phyloP scores from a whole-genome alignment of 2,888 invertebrate genomes.

The Drosophila meridionalis region DNA sequence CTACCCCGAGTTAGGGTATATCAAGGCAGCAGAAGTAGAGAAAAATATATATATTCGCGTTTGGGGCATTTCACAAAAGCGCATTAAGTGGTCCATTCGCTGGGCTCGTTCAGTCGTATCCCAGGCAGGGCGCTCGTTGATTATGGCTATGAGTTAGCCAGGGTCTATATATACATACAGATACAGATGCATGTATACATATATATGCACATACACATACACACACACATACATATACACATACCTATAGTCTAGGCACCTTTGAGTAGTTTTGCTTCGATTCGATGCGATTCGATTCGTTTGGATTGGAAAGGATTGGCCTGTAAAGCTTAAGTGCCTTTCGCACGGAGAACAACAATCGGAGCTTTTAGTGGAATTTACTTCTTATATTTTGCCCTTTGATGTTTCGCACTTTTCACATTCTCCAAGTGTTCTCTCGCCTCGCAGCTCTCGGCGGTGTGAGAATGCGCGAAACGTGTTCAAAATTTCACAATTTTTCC shows the following conservation, averaged over 20 bases:
- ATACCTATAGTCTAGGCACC: slow-evolving; percentile 12
- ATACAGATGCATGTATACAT: not conserved
- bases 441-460: not conserved
- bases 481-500: slow-evolving; percentile 23
- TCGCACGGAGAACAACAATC: slow-evolving; percentile 32
- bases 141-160: slow-evolving; percentile 13
- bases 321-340: slow-evolving; percentile 43
- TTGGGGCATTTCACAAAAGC: slow-evolving; percentile 43
- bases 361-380: slow-evolving; percentile 62
- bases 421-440: slow-evolving; percentile 4
- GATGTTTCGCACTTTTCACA: slow-evolving; percentile 35
- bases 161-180: not conserved
- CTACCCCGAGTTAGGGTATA: not conserved
- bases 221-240: not conserved
- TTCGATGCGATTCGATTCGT: slow-evolving; percentile 23
- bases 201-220: not conserved
- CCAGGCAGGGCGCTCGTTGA: slow-evolving; percentile 29
- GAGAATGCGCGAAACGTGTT: slow-evolving; percentile 31
- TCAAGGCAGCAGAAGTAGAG: not conserved
- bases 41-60: slow-evolving; percentile 19
- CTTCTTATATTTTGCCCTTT: slow-evolving; percentile 35
- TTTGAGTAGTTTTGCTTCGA: slow-evolving; percentile 42
- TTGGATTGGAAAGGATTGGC: slow-evolving; percentile 33
- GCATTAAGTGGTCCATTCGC: slow-evolving; percentile 72
- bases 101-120: slow-evolving; percentile 58